A percentile compares a stretch with the other conserved stretches of the same genome.
Conservation (phyloP, 2,113 vertebrate genomes). For the Coptodon bakossiorum region DNA sequence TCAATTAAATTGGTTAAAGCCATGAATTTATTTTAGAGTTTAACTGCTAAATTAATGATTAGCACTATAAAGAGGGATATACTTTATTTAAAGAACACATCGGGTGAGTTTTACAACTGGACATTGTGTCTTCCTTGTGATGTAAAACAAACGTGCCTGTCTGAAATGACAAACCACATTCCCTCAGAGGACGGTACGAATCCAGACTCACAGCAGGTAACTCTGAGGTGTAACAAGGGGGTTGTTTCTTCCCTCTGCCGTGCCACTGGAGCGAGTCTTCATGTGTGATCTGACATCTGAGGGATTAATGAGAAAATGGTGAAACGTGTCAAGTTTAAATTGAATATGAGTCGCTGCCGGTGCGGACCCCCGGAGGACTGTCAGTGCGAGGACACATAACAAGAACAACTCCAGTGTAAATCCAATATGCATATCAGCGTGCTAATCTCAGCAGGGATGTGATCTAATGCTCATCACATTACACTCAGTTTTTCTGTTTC, state of each 20-base stretch:
- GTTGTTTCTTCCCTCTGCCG: neutral
- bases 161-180: neutral
- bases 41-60: neutral
- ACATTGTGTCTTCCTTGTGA: neutral
- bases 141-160: neutral
- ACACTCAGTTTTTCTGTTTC: neutral
- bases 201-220: neutral
- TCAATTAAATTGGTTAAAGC: neutral
- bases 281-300: neutral
- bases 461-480: neutral
- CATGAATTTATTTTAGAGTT: neutral
- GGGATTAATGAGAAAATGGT: slow-evolving; percentile 9
- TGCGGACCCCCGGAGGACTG: neutral
- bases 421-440: neutral
- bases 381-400: neutral
- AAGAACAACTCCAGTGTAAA: neutral
- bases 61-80: neutral
- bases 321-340: neutral
- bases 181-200: neutral
- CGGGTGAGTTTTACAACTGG: neutral
- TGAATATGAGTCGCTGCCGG: neutral
- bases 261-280: neutral
- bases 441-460: neutral
- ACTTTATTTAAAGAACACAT: neutral
- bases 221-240: neutral